Base-by-base conservation (phyloP, 2,888 invertebrate species). In the Carcina quercana region DNA sequence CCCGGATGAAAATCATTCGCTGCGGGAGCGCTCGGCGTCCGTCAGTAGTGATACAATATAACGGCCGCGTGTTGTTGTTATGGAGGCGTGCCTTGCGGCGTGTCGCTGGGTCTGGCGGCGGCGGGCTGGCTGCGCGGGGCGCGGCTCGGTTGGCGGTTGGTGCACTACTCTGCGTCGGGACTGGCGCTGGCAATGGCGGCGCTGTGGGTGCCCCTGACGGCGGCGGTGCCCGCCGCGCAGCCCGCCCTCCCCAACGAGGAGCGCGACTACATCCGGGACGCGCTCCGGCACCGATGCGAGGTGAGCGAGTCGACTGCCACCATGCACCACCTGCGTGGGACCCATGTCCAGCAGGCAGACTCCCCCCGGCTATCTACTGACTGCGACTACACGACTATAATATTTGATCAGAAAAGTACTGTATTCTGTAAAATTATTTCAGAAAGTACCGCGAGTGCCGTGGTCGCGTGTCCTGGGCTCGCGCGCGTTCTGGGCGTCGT, bases 201-300 rank as follows among this genome's bases (percentile, higher is more conserved):
- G 0, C 40, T 75, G 5, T 69, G 72, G 44, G 58, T 48, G 0
- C 46, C 71, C 1, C 52, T 82, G 3, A 80, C 80, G 0, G 66
- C 76, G 0, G 62, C 64, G 30, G 45, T 65, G 1, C 80, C 80
- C 0, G 59, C 49, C 0, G 35, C 52, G 2, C 80, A 82, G 21
- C 71, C 59, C 11, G 82, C 80, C 0, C 50, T 78, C 1, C 72
- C 76, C 0, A 76, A 82, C 24, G 50, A 45, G 0, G 82, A 82
- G 40, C 73, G 69, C 15, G 75, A 79, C 19, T 71, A 64, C 25
- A 70, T 82, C 2, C 58, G 43, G n/a, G 67, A 73, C 17, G 53
- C 73, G 3, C 40, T 67, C 28, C 48, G 42, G 22, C 50, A 37
- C 13, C 62, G 59, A 35, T 45, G 40, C 2, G 62, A 64, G 57